A percentile compares a stretch with the other conserved stretches of the same genome.
These are phyloP conservation scores for Falco novaeseelandiae DNA, from an alignment of 2,797 vertebrate genomes.

Conservation along the genomic window DNA sequence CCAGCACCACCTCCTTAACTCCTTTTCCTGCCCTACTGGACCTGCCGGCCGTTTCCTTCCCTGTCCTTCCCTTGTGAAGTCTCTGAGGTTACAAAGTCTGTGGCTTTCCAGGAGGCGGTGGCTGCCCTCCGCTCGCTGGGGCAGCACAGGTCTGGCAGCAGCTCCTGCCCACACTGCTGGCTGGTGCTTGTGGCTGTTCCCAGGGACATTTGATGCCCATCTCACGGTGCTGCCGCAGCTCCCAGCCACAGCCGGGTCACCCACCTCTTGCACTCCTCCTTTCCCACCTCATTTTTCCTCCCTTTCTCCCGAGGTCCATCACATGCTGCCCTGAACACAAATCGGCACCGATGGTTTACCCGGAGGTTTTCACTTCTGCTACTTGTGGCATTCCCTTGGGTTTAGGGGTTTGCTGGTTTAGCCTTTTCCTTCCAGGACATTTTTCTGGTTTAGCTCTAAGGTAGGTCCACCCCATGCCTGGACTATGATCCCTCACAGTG, in stretches of 20 bases:
- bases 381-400: background rate
- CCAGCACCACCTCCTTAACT: background rate
- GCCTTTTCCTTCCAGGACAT: background rate
- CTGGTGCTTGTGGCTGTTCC: background rate
- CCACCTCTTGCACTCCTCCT: background rate
- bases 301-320: background rate
- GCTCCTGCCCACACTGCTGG: accelerated
- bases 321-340: background rate
- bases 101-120: background rate
- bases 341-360: background rate
- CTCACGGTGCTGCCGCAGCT: accelerated
- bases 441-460: background rate
- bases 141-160: background rate
- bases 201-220: background rate
- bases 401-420: background rate
- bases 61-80: background rate
- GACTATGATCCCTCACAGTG: background rate
- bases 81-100: background rate
- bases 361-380: background rate
- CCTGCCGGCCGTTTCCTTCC: background rate
- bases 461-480: background rate
- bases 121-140: background rate
- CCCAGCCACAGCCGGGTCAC: background rate
- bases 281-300: background rate
- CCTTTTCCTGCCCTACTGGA: background rate